Conservation (phyloP, 2,888 invertebrate genomes). For the Clivina fossor region DNA sequence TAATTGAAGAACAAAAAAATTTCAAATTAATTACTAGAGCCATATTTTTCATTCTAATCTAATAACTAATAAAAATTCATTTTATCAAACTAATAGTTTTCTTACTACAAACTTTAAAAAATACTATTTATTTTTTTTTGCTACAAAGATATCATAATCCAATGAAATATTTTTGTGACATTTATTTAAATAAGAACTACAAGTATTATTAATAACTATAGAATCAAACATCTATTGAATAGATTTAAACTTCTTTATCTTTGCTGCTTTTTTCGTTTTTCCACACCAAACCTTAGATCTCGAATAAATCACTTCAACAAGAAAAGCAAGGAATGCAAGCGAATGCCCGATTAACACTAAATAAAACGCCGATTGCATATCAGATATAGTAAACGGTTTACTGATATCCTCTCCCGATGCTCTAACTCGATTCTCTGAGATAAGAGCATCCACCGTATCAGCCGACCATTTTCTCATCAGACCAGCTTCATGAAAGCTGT, state of each 20-base stretch:
- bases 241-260: background rate
- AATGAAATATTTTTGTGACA: too few relatives aligned
- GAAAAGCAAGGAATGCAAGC: conserved; percentile 9
- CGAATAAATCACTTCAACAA: conserved; percentile 7
- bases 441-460: conserved; percentile 41
- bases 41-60: too few relatives aligned
- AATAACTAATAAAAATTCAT: too few relatives aligned
- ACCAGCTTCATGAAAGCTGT: conserved; percentile 50
- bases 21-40: too few relatives aligned
- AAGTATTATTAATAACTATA: background rate
- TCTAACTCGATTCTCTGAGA: conserved; percentile 14
- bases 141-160: too few relatives aligned
- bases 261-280: background rate
- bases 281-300: background rate
- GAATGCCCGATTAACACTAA: conserved; percentile 10
- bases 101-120: too few relatives aligned
- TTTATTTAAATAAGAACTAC: too few relatives aligned
- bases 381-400: conserved; percentile 20
- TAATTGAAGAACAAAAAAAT: too few relatives aligned
- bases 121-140: too few relatives aligned
- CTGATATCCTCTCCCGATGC: conserved; percentile 2
- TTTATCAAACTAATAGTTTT: too few relatives aligned
- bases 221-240: background rate
- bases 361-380: conserved; percentile 26
- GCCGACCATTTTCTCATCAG: conserved; percentile 51